These are phyloP conservation scores for Callocephalon fimbriatum DNA, from an alignment of 2,113 vertebrate genomes.

Conservation along the genomic window DNA sequence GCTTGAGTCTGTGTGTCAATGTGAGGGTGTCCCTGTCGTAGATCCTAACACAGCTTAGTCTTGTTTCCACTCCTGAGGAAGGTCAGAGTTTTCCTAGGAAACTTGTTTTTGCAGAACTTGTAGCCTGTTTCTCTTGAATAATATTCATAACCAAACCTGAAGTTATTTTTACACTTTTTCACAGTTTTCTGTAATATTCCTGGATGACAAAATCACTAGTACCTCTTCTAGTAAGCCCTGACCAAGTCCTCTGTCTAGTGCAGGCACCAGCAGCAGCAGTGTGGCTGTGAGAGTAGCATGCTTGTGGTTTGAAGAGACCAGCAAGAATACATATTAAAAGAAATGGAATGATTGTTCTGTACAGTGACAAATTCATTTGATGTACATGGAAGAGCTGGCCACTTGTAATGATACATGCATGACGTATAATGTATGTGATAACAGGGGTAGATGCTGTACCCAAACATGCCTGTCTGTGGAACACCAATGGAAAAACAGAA, in stretches of 20 bases:
- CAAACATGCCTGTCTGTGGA: background rate
- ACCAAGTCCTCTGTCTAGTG: background rate
- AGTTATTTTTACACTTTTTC: background rate
- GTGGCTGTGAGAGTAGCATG: background rate
- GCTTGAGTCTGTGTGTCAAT: background rate
- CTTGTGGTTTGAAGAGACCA: background rate
- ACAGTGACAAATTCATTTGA: background rate
- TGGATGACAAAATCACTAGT: background rate
- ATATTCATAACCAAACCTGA: background rate
- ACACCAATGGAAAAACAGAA: background rate
- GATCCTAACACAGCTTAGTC: background rate
- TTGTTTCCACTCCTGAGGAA: background rate
- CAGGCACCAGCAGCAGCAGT: background rate
- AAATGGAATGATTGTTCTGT: background rate
- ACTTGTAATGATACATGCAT: background rate
- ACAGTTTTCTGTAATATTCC: background rate
- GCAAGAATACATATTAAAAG: background rate
- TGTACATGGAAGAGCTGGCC: background rate
- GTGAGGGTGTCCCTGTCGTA: background rate
- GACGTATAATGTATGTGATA: rapidly evolving
- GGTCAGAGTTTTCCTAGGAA: background rate
- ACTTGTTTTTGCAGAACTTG: background rate
- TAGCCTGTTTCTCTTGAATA: background rate
- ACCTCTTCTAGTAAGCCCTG: background rate
- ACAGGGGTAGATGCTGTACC: background rate